Base-by-base conservation (phyloP, 2,797 vertebrate species). In the Eulemur rubriventer region DNA sequence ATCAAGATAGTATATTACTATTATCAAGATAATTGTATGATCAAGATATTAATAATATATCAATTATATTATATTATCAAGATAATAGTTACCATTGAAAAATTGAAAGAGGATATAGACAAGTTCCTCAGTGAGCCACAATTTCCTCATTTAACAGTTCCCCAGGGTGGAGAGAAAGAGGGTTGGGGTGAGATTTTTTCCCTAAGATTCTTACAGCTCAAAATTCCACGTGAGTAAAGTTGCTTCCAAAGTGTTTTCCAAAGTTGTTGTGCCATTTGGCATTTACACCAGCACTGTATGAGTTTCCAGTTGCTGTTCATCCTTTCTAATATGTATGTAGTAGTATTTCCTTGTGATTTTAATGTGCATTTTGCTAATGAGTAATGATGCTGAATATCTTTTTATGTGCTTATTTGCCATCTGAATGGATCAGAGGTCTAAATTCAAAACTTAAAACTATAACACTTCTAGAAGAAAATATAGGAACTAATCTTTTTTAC, bases 361-460 rank as follows among this genome's bases (percentile, higher is more conserved):
- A 83, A 38, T 70, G 33, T 41, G 61, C 7, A 24, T 90, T 90
- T 94, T 17, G 22, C 10, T 67, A 72, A 33, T 69, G 41, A 20
- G 48, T 95, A 41, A 82, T 41, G 46, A 89, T 86, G 55, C 22
- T 30, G 28, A 72, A 63, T 18, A 61, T 78, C 33, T 65, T 95
- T 80, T 78, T 69, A 43, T 41, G 46, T 79, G 63, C 41, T 86
- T 73, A 92, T 86, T 89, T 87, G 22, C 33, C 24, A 61, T 67
- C 65, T 69, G 38, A 83, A 75, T 43, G 41, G 33, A 92, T 75
- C 57, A 69, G 26, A 69, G n/a, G 28, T 52, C 17, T 93, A 83
- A 96, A 92, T 87, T 88, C 22, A 85, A 81, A 94, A 85, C 43
- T 13, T 73, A 82, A 86, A 91, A 65, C 30, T 65, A 69, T 67